A percentile compares a stretch with the other conserved stretches of the same genome.
phyloP scores from a whole-genome alignment of 2,888 invertebrate genomes.

The Cephus runcator region DNA sequence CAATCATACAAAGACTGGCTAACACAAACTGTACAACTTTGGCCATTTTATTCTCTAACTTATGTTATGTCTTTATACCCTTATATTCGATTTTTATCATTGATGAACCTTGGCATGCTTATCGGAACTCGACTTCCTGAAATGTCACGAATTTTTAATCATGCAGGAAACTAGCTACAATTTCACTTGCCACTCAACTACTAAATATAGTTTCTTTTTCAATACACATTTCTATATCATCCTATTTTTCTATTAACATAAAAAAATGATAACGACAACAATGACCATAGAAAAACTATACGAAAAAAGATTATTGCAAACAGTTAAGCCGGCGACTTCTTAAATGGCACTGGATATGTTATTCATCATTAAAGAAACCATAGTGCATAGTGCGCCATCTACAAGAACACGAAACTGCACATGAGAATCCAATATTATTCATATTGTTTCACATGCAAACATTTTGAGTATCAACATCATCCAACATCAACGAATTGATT shows the following conservation, averaged over 20 bases:
- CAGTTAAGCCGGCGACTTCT: not conserved
- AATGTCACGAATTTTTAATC: not conserved
- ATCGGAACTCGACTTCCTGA: not conserved
- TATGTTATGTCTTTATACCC: not conserved
- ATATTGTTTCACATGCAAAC: not conserved
- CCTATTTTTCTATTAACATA: not conserved
- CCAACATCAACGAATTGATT: not conserved
- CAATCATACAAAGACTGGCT: slow-evolving; percentile 18
- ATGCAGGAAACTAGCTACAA: not conserved
- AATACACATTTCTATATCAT: not conserved
- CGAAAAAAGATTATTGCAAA: not conserved
- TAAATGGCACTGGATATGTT: not conserved
- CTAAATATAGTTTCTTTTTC: not conserved
- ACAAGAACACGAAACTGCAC: not conserved
- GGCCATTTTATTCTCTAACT: not conserved
- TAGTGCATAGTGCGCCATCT: not conserved
- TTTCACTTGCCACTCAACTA: not conserved
- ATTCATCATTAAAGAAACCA: not conserved
- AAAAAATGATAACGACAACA: not conserved
- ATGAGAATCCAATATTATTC: not conserved
- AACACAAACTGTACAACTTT: not conserved
- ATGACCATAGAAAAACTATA: not conserved
- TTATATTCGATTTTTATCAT: not conserved
- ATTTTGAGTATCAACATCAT: not conserved
- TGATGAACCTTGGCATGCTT: not conserved